Evolutionary conservation across 1,140 invertebrate species (phyloP).

Genomic region (Bombus superbus): DNA sequence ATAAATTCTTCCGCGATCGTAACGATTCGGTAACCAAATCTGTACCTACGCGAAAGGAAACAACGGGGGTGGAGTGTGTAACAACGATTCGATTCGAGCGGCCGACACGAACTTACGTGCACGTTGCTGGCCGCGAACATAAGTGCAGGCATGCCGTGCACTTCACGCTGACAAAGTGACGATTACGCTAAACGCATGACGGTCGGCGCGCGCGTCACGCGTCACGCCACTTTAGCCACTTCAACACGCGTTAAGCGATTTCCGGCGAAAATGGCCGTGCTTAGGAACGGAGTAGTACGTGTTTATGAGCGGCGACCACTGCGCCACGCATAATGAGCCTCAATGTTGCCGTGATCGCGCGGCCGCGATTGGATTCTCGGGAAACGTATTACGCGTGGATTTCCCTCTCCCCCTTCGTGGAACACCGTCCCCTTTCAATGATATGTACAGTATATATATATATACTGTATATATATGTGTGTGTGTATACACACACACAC

Average conservation of each 20-base stretch:
- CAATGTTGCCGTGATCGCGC: constrained; percentile 39
- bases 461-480: too few species aligned
- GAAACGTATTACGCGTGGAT: constrained; percentile 21
- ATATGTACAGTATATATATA: background rate
- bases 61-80: constrained; percentile 5
- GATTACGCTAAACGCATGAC: constrained; percentile 79
- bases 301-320: constrained; percentile 44
- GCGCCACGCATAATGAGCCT: constrained; percentile 34
- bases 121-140: constrained; percentile 62
- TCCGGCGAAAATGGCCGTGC: constrained; percentile 78
- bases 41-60: background rate
- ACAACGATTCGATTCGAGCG: constrained; percentile 60
- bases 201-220: constrained; percentile 81
- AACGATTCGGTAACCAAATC: background rate
- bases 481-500: background rate
- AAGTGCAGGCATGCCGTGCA: constrained; percentile 78
- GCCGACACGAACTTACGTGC: constrained; percentile 59
- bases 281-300: constrained; percentile 62
- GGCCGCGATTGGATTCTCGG: constrained; percentile 51
- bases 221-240: constrained; percentile 81
- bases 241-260: constrained; percentile 80
- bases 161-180: constrained; percentile 80
- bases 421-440: background rate
- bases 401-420: constrained; percentile 1
- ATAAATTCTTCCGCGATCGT: background rate